Evolutionary conservation across 1,140 invertebrate genomes (phyloP).

Genomic region (Atta cephalotes): DNA sequence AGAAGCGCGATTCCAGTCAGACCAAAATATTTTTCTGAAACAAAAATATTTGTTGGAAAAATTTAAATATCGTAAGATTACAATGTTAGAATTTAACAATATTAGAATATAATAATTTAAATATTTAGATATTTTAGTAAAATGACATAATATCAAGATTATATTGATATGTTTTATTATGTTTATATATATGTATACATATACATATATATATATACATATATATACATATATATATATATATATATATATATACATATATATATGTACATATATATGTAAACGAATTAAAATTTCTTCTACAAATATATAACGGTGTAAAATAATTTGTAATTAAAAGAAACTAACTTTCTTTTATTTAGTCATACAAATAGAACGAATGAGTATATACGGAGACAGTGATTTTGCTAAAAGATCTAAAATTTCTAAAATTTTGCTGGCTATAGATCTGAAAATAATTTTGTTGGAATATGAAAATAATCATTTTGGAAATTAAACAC

Average conservation of each 20-base stretch:
- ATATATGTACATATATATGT: neutral
- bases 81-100: neutral
- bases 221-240: no score
- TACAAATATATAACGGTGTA: neutral
- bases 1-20: conserved; percentile 96
- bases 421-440: no score
- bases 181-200: no score
- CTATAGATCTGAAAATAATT: no score
- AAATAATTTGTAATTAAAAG: conserved; percentile 15
- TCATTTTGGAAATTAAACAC: no score
- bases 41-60: conserved; percentile 28
- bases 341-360: neutral
- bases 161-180: neutral
- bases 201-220: no score
- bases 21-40: conserved; percentile 97
- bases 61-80: neutral
- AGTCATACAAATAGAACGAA: conserved; percentile 17
- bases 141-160: neutral
- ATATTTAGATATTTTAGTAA: neutral
- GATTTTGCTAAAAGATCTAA: no score
- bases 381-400: neutral
- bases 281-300: neutral
- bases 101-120: neutral
- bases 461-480: no score
- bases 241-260: no score